phyloP scores from a whole-genome alignment of 53 echinoderm and acorn worm species.

The Henricia sp. region DNA sequence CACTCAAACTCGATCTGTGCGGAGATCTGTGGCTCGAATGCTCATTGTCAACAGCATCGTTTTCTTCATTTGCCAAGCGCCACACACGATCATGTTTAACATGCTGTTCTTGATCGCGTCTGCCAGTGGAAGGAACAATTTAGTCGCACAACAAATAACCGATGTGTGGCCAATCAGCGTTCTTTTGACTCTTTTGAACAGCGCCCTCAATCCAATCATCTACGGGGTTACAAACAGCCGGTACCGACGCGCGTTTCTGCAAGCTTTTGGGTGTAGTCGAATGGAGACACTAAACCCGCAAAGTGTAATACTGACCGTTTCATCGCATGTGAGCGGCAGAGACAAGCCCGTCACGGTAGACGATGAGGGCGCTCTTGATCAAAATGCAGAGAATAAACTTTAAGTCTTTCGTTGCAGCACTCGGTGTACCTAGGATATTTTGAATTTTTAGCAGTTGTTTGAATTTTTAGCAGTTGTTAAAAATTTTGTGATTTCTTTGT shows the following conservation, averaged over 20 bases:
- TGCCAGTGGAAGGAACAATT: not conserved
- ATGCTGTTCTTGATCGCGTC: not conserved
- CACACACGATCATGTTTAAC: not conserved
- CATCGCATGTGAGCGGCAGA: not conserved
- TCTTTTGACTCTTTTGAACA: not conserved
- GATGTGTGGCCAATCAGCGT: not conserved
- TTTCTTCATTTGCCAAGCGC: not conserved
- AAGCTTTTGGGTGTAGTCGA: not conserved
- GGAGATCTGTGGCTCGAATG: not conserved
- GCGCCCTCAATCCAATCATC: not conserved
- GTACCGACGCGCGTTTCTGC: not conserved
- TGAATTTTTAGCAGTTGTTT: too few relatives aligned
- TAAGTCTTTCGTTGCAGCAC: not conserved
- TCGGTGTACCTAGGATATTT: too few relatives aligned
- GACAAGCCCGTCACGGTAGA: not conserved
- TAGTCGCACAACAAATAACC: not conserved
- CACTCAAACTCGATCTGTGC: not conserved
- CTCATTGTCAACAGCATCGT: not conserved
- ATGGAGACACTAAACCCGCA: not conserved
- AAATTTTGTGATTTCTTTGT: too few relatives aligned
- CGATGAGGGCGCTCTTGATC: not conserved
- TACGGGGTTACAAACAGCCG: not conserved
- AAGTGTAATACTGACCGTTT: not conserved
- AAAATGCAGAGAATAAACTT: not conserved
- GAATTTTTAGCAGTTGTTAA: too few relatives aligned